Conservation (phyloP, 2,888 invertebrate genomes). For the Drosophila suboccidentalis region DNA sequence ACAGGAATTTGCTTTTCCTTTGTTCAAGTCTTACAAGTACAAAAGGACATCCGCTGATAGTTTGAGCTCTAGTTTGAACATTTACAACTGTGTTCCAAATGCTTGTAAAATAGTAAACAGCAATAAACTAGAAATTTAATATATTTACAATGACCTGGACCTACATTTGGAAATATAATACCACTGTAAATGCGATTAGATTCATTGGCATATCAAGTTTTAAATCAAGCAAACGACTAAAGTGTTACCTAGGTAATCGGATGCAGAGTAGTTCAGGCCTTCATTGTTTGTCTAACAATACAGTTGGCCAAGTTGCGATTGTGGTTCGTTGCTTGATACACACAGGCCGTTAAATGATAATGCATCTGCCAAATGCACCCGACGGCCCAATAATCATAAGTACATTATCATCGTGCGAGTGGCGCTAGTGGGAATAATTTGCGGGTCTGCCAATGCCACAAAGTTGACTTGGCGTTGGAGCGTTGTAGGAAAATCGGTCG, state of each 20-base stretch:
- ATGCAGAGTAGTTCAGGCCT: not conserved
- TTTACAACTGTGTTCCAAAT: not conserved
- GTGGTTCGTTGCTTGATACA: conserved; percentile 4
- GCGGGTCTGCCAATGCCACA: not conserved
- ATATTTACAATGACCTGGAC: not conserved
- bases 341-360: conserved; percentile 4
- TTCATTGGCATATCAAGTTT: no score
- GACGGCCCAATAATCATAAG: conserved; percentile 33
- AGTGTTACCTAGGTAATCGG: not conserved
- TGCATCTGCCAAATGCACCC: conserved; percentile 31
- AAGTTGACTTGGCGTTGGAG: conserved; percentile 2
- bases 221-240: not conserved
- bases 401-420: conserved; percentile 13
- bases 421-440: conserved; percentile 18
- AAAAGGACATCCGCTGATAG: conserved; percentile 6
- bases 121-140: not conserved
- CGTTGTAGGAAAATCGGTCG: not conserved
- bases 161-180: no score
- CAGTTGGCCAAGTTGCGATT: conserved; percentile 4
- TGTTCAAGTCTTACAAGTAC: not conserved
- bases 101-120: not conserved
- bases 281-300: conserved; percentile 5
- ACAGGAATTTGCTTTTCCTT: not conserved
- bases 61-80: not conserved
- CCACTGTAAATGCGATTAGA: not conserved